These are phyloP conservation scores for Lasioglossum lativentre DNA, from an alignment of 2,888 invertebrate genomes.

Conservation along the genomic window DNA sequence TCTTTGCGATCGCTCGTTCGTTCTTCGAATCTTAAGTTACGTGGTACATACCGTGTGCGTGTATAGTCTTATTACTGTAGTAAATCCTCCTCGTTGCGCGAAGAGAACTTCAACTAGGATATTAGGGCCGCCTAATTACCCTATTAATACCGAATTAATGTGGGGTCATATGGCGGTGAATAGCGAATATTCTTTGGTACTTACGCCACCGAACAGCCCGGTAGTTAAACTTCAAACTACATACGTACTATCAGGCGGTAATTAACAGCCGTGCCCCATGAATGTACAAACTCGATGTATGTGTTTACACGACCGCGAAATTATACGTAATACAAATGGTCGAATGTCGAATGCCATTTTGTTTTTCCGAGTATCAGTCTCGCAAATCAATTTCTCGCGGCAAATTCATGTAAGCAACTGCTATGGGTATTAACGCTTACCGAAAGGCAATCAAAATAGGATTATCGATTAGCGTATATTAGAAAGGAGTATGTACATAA, in stretches of 20 bases:
- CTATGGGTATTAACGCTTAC: not conserved
- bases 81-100: constrained; percentile 44
- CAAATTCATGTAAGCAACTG: not conserved
- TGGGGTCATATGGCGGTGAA: constrained; percentile 51
- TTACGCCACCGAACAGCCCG: constrained; percentile 34
- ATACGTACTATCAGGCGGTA: constrained; percentile 27
- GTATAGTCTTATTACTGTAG: constrained; percentile 40
- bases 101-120: constrained; percentile 61
- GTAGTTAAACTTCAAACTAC: constrained; percentile 26
- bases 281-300: constrained; percentile 3
- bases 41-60: too few relatives aligned
- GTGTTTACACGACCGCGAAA: not conserved
- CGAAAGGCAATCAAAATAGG: not conserved
- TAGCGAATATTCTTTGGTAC: constrained; percentile 54
- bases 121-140: constrained; percentile 67
- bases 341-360: not conserved
- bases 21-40: constrained; percentile 9
- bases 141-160: constrained; percentile 66
- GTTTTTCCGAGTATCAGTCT: not conserved
- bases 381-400: not conserved
- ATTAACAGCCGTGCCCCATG: constrained; percentile 24
- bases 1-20: not conserved
- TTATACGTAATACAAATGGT: not conserved
- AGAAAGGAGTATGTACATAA: too few relatives aligned
- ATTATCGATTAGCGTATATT: not conserved